Base-by-base conservation (phyloP, 2,888 invertebrate genomes). In the Leptinotarsa juncta region DNA sequence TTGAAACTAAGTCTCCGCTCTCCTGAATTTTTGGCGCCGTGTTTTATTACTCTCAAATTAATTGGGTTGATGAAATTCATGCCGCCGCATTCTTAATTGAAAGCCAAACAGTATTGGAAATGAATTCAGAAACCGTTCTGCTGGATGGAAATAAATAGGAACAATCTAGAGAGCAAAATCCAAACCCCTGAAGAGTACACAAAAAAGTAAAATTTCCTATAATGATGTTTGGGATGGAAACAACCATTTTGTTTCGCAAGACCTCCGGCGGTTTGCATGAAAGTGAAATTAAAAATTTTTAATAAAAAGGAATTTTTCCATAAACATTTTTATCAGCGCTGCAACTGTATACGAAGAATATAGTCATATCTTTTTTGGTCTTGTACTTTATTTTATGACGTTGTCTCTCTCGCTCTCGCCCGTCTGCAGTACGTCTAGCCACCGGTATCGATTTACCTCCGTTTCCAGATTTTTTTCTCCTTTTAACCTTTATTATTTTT, bases 341-440 rank as follows among this genome's bases (percentile, higher is more conserved):
- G 70, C 68, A 68, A 70, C 75, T 70, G 69, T 71, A 70, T 70
- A 74, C 68, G 71, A 70, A 76, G 57, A 69, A 74, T 71, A 74
- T 71, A 62, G 67, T 57, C 60, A 32, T 72, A 42, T 72, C 66
- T 75, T 77, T 76, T 71, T 73, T 69, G 60, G 66, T 65, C 73
- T 73, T 72, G 65, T 66, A 66, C 69, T 77, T 72, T 76, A 78
- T 79, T 76, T 74, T 75, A 76, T 75, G 72, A 67, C 76, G 74
- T 73, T 73, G 67, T 60, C 70, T 76, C 71, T 79, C 78, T 78
- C 76, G 79, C 78, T 80, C 76, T 76, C 79, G 77, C 78, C 76
- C 81, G 83, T 83, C 83, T 83, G 79, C 79, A 75, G 74, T 79
- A 80, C 79, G 83, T 83, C 83, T 83, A 83, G 83, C 83, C 83